These are phyloP conservation scores for Molothrus ater DNA, from an alignment of 2,797 vertebrate genomes.

Conservation along the genomic window DNA sequence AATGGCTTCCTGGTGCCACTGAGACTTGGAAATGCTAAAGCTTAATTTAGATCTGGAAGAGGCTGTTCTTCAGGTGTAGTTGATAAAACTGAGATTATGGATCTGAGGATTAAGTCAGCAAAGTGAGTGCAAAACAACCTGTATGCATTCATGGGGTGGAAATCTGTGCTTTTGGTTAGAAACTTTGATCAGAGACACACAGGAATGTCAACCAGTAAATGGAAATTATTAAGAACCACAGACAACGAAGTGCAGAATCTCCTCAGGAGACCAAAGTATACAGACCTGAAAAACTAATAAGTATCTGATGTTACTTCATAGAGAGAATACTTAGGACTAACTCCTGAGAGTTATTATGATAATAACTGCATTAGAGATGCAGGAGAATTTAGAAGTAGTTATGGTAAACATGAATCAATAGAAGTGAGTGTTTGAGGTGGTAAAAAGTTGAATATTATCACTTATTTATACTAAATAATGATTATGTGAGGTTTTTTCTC, in stretches of 20 bases:
- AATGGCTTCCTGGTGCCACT: background rate
- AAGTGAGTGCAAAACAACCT: background rate
- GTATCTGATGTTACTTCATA: background rate
- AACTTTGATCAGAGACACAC: background rate
- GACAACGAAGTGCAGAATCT: background rate
- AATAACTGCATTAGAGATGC: background rate
- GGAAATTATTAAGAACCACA: background rate
- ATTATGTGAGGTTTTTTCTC: background rate
- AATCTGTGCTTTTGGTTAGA: background rate
- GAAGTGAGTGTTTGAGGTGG: background rate
- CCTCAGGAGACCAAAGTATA: background rate
- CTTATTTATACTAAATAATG: constrained; percentile 5
- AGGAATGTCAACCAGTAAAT: background rate
- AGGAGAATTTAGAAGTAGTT: background rate
- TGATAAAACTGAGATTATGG: background rate
- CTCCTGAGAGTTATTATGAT: constrained; percentile 7
- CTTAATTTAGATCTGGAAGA: background rate
- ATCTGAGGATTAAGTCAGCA: background rate
- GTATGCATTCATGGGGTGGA: background rate
- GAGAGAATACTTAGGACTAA: background rate
- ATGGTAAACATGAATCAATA: background rate
- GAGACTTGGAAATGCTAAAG: background rate
- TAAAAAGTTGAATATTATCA: constrained; percentile 8
- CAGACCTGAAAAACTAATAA: constrained; percentile 5
- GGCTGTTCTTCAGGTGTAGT: background rate